Conservation (phyloP, 2,888 invertebrate species). For the Cylloceria caligata region DNA sequence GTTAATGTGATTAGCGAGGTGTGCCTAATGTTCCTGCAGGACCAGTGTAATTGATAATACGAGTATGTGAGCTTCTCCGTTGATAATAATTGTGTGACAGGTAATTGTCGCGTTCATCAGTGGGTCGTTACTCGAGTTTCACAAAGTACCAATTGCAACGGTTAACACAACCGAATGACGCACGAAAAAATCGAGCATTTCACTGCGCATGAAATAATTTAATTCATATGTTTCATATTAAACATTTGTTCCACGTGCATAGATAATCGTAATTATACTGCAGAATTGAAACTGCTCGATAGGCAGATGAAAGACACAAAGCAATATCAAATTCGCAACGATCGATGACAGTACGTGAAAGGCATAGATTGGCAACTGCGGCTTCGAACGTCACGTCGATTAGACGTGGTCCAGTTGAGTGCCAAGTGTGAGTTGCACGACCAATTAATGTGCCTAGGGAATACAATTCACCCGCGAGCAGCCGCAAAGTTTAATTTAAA, state of each 20-base stretch:
- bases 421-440: conserved; percentile 16
- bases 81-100: conserved; percentile 19
- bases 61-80: conserved; percentile 8
- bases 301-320: too few species aligned
- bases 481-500: conserved; percentile 45
- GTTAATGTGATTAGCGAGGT: conserved; percentile 56
- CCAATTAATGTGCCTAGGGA: conserved; percentile 40
- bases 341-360: conserved; percentile 28
- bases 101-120: conserved; percentile 35
- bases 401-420: conserved; percentile 23
- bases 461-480: conserved; percentile 13
- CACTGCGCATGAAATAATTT: not conserved
- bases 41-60: conserved; percentile 47
- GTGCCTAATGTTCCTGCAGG: conserved; percentile 46
- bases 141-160: not conserved
- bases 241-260: too few species aligned
- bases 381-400: conserved; percentile 46
- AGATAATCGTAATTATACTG: too few species aligned
- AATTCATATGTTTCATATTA: not conserved
- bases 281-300: not conserved
- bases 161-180: not conserved
- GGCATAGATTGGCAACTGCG: conserved; percentile 11
- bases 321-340: too few species aligned
- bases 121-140: conserved; percentile 5
- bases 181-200: not conserved